Percentiles rank a stretch among this genome's conserved stretches.
These are phyloP conservation scores for Gnathochromis pfefferi DNA, from an alignment of 2,113 vertebrate species.

Conservation along the genomic window DNA sequence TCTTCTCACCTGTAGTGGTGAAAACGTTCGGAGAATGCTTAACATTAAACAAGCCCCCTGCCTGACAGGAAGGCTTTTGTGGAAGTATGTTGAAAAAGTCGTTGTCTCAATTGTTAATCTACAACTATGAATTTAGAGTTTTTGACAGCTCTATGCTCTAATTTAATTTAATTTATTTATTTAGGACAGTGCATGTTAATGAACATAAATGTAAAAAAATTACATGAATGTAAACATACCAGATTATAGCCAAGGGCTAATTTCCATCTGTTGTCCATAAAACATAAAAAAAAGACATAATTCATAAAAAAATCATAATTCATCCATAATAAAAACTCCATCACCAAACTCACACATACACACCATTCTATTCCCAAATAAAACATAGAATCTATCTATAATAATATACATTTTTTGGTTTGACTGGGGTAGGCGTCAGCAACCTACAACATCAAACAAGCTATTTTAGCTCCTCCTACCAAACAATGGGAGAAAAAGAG, in stretches of 20 bases:
- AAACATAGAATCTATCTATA: neutral
- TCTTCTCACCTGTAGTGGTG: neutral
- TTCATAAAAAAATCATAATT: accelerated
- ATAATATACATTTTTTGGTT: accelerated
- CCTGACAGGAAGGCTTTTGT: neutral
- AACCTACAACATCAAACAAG: neutral
- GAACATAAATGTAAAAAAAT: neutral
- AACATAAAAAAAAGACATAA: neutral
- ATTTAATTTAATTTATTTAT: neutral
- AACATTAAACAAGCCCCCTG: neutral
- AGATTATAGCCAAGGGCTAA: neutral
- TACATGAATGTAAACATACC: neutral
- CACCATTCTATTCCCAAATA: neutral
- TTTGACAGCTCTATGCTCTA: neutral
- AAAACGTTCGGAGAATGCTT: neutral
- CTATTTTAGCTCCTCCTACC: neutral
- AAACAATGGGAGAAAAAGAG: neutral
- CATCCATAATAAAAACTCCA: neutral
- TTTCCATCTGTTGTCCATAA: neutral
- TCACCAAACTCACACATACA: neutral
- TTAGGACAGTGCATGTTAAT: neutral
- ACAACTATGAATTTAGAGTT: neutral
- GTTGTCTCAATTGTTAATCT: neutral
- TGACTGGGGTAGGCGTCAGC: neutral
- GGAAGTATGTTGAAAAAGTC: neutral